These are phyloP conservation scores for Cranoglanis bouderius DNA, from an alignment of 2,113 vertebrate genomes.

Conservation along the genomic window DNA sequence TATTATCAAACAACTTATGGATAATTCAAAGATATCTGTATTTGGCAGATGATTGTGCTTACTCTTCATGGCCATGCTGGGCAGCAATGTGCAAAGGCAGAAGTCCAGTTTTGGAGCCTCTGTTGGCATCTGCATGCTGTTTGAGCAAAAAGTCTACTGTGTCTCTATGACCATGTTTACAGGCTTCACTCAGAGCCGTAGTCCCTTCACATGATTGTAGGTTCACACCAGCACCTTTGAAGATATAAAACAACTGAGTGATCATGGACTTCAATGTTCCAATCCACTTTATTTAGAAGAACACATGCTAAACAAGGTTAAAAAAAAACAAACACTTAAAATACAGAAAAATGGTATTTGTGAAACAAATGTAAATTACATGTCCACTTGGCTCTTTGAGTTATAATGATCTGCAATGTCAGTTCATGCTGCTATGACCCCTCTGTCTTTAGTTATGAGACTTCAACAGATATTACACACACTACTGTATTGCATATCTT, in stretches of 20 bases:
- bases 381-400: background rate
- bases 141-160: slow-evolving; percentile 81
- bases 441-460: slow-evolving; percentile 13
- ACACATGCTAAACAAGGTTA: background rate
- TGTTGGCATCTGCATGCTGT: slow-evolving; percentile 91
- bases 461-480: background rate
- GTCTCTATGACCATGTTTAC: slow-evolving; percentile 81
- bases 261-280: background rate
- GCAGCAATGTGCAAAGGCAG: slow-evolving; percentile 89
- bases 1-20: background rate
- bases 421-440: background rate
- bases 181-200: slow-evolving; percentile 87
- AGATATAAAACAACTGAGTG: slow-evolving; percentile 31
- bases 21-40: background rate
- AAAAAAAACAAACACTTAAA: background rate
- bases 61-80: slow-evolving; percentile 86
- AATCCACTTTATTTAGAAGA: background rate
- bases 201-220: slow-evolving; percentile 86
- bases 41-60: slow-evolving; percentile 58
- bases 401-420: background rate
- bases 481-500: background rate
- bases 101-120: slow-evolving; percentile 80
- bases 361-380: background rate
- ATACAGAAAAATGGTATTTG: background rate
- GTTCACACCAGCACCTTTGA: slow-evolving; percentile 87